A percentile compares a stretch with the other conserved stretches of the same genome.
Conservation (phyloP, 1,140 invertebrate species). For the Dinothrombium tinctorium region DNA sequence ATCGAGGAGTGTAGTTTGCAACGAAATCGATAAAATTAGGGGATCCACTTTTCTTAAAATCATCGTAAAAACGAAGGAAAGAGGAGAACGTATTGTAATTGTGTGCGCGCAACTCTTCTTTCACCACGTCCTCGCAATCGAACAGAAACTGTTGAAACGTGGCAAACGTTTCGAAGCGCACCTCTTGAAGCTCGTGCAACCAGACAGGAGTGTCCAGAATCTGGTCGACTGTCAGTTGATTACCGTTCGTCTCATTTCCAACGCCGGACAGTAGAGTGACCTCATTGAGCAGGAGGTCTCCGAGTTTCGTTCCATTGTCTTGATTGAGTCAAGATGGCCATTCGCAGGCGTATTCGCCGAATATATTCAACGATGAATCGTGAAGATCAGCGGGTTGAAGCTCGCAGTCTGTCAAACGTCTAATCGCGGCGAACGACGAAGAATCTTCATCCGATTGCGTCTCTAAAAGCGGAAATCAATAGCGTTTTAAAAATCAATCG, state of each 20-base stretch:
- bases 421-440: no score
- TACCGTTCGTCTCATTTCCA: slow-evolving; percentile 16
- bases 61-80: slow-evolving; percentile 29
- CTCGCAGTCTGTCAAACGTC: no score
- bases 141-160: slow-evolving; percentile 40
- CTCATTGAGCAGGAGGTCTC: neutral
- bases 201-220: slow-evolving; percentile 8
- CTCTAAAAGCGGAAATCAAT: no score
- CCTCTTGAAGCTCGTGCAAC: slow-evolving; percentile 3
- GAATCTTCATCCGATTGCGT: no score
- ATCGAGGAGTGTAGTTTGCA: slow-evolving; percentile 44
- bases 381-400: no score
- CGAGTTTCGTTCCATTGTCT: neutral
- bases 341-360: slow-evolving; percentile 11
- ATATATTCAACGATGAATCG: slow-evolving; percentile 1
- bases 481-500: no score
- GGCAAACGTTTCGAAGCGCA: slow-evolving; percentile 11
- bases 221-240: slow-evolving; percentile 29
- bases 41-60: slow-evolving; percentile 25
- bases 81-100: slow-evolving; percentile 65
- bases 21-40: slow-evolving; percentile 38
- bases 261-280: neutral
- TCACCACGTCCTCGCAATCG: slow-evolving; percentile 43
- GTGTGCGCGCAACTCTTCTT: slow-evolving; percentile 41
- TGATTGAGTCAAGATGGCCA: slow-evolving; percentile 17